Conservation (phyloP, 2,113 vertebrate genomes). For the Kryptolebias marmoratus region DNA sequence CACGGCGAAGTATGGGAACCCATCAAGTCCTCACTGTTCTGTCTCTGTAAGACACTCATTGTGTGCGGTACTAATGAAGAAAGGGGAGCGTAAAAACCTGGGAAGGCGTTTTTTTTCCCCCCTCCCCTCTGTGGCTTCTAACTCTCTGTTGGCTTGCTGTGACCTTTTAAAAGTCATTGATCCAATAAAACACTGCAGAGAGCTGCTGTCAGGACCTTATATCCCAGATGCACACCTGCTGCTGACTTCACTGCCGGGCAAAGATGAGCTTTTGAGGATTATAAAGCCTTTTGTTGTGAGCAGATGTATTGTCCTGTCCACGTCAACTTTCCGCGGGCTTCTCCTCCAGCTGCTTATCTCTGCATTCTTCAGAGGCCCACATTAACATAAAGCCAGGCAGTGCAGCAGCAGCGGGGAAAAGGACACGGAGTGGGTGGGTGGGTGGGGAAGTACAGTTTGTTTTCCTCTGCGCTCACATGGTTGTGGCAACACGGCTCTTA, state of each 20-base stretch:
- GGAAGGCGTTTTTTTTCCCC: constrained; percentile 35
- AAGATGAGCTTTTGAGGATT: constrained; percentile 52
- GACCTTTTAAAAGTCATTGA: constrained; percentile 72
- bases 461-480: constrained; percentile 60
- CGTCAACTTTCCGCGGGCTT: constrained; percentile 29
- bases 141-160: constrained; percentile 43
- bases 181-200: constrained; percentile 59
- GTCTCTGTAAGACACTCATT: constrained; percentile 60
- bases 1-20: constrained; percentile 34
- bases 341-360: constrained; percentile 45
- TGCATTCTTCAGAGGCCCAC: constrained; percentile 21
- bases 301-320: constrained; percentile 59
- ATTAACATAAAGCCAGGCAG: constrained; percentile 35
- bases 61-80: constrained; percentile 49
- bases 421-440: background rate
- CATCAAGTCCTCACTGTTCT: constrained; percentile 29
- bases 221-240: constrained; percentile 72
- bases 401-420: constrained; percentile 1
- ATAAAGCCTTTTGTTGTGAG: constrained; percentile 62
- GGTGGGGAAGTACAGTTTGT: constrained; percentile 45
- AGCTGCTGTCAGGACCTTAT: constrained; percentile 47
- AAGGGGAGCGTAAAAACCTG: constrained; percentile 54
- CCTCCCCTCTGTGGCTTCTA: constrained; percentile 4
- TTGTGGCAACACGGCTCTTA: constrained; percentile 39
- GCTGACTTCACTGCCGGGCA: constrained; percentile 58